Percentiles rank a stretch among this genome's conserved stretches.
These are phyloP conservation scores for Acanthosepion pharaonis DNA, from an alignment of 2,888 invertebrate genomes.

Conservation along the genomic window DNA sequence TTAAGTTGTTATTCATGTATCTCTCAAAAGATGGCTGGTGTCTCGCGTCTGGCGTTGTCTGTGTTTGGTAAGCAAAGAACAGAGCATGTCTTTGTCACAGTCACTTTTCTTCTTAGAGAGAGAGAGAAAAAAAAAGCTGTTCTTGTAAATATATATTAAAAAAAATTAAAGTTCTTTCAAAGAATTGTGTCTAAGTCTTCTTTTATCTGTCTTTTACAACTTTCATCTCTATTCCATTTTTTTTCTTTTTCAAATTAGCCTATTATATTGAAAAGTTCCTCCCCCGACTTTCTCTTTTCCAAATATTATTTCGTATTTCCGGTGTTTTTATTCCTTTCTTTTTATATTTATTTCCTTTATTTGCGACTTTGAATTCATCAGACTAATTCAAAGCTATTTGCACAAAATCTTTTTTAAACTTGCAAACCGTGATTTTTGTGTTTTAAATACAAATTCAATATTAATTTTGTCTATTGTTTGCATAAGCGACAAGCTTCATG, in stretches of 20 bases:
- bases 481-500: background rate
- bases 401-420: background rate
- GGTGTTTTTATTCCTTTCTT: background rate
- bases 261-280: background rate
- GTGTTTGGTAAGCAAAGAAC: background rate
- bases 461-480: conserved; percentile 2
- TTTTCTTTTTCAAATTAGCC: background rate
- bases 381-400: conserved; percentile 21
- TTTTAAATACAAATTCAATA: background rate
- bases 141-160: background rate
- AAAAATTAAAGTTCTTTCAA: background rate
- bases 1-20: conserved; percentile 8
- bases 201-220: background rate
- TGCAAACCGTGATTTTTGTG: background rate
- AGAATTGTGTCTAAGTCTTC: background rate
- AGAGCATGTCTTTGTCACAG: background rate
- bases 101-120: background rate
- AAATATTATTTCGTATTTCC: background rate
- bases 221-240: background rate
- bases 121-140: background rate
- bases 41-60: background rate
- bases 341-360: background rate
- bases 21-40: conserved; percentile 4
- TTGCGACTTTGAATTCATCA: background rate
- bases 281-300: background rate